Base-by-base conservation (phyloP, 92 coral and sea anemone species). In the Epizoanthus scotinus region DNA sequence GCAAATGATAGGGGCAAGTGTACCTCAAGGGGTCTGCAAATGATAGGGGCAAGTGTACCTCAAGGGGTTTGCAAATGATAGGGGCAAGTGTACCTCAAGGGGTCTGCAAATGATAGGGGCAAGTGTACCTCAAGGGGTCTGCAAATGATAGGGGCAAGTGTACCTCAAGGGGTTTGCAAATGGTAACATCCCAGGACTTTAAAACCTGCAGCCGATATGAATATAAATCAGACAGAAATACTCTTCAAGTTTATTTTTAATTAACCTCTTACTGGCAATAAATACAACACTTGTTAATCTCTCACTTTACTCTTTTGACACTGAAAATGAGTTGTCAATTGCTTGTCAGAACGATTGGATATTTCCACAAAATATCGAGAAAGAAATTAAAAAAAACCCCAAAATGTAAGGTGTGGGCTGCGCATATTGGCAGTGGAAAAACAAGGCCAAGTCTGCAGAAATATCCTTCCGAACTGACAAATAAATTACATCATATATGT, bases 171-270 rank as follows among this genome's bases (percentile, higher is more conserved):
- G 40, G 40, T 5, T 0, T 34, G 40, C 40, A 34, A 34, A 6
- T 34, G 40, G 6, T 34, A 34, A 0, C 40, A 5, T n/a, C n/a
- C n/a, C n/a, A 34, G 40, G 3, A 34, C 40, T 34, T 34, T 6
- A 34, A 34, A 3, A 34, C 8, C 15, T 44, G 15, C 1, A 44
- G 10, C 52, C 52, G 2, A 47, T 47, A 47, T 47, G 14, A 47
- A 47, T 10, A 47, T 9, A 8, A 47, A 47, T 9, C 12, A 47
- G 38, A 14, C 26, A 71, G 10, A 17, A 4, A 52, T 61, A 26
- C 38, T 71, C 25, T 42, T 71, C 60, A 71, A 71, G 78, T 71
- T 71, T 53, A 71, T 68, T 68, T 47, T 42, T 34, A 68, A 27
- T 71, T 71, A n/a, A n/a, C 47, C 27, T 27, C 15, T 71, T 53